Evolutionary conservation across 2,888 invertebrate genomes (phyloP), one percentile per base, ranked within the genome.

Genomic region (Pseudococcus longispinus): DNA sequence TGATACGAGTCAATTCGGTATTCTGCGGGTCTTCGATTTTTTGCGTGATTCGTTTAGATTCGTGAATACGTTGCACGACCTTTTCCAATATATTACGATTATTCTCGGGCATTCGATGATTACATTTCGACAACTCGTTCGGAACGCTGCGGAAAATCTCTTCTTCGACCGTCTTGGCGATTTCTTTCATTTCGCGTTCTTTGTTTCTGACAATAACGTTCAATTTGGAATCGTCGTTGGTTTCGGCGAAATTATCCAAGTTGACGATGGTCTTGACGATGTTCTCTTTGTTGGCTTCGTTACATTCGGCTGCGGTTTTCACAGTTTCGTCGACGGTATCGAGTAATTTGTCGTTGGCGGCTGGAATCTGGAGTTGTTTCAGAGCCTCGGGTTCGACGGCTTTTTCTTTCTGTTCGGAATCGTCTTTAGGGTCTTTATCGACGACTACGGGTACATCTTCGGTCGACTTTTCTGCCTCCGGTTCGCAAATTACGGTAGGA

Each of bases 181-280:
- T 86, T 55, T 86, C 86, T 37, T 65, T 84, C 1, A 42, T 70
- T 2, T 83, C 55, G 18, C 51, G 46, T 83, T 83, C 83, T 32
- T 86, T 80, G 23, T 80, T 77, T 23, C 46, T 74, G 74, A 83
- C 65, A 18, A 65, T 84, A 20, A 87, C 46, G 29, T 44, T 88
- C 65, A 60, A n/a, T 23, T 87, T 88, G 26, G 83, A n/a, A 74
- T 84, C 84, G 42, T 80, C 87, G 70, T 60, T 84, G 13, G 15
- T 55, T 80, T 86, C 70, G 29, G 20, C 37, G 65, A 84, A 83
- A 65, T 20, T 85, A 84, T 89, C 88, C 87, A 88, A 87, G 74
- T 88, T 89, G 51, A 88, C 88, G 83, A 88, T 88, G 20, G 83
- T 82, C 65, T 87, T 87, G 23, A 83, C 83, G 42, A 83, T 83